Evolutionary conservation across 2,113 vertebrate genomes (phyloP).

Genomic region (Engystomops pustulosus): DNA sequence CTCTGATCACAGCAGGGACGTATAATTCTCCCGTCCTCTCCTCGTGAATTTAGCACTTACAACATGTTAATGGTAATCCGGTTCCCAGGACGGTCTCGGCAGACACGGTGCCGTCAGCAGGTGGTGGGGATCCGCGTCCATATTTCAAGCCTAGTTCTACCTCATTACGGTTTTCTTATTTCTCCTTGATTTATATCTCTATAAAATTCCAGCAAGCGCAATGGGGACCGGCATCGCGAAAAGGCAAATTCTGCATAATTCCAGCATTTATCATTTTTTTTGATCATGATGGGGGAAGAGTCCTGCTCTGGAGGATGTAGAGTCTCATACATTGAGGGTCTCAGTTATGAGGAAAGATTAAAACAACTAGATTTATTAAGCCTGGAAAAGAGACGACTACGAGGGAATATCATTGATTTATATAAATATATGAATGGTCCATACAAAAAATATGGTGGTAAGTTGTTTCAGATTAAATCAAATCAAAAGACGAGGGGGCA

Average conservation of each 20-base stretch:
- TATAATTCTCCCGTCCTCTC: constrained; percentile 68
- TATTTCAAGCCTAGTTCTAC: constrained; percentile 78
- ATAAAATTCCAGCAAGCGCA: constrained; percentile 72
- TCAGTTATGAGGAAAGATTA: too few relatives aligned
- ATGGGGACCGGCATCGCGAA: constrained; percentile 71
- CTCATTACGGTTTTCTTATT: constrained; percentile 78
- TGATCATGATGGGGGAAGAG: too few relatives aligned
- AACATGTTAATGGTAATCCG: constrained; percentile 71
- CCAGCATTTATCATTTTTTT: constrained; percentile 68
- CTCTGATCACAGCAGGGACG: too few relatives aligned
- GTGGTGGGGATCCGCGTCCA: constrained; percentile 75
- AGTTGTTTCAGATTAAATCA: too few relatives aligned
- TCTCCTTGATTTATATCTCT: constrained; percentile 76
- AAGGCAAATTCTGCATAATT: constrained; percentile 76
- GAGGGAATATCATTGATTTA: too few relatives aligned
- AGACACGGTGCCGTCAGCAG: constrained; percentile 75
- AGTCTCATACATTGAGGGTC: too few relatives aligned
- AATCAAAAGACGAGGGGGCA: too few relatives aligned
- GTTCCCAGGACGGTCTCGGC: constrained; percentile 71
- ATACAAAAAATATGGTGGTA: too few relatives aligned
- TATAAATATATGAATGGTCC: too few relatives aligned
- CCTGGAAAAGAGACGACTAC: too few relatives aligned
- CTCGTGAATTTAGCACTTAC: constrained; percentile 73
- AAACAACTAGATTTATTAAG: too few relatives aligned
- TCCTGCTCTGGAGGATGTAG: too few relatives aligned